Base-by-base conservation (phyloP, 2,888 invertebrate species). In the Tipula lateralis region DNA sequence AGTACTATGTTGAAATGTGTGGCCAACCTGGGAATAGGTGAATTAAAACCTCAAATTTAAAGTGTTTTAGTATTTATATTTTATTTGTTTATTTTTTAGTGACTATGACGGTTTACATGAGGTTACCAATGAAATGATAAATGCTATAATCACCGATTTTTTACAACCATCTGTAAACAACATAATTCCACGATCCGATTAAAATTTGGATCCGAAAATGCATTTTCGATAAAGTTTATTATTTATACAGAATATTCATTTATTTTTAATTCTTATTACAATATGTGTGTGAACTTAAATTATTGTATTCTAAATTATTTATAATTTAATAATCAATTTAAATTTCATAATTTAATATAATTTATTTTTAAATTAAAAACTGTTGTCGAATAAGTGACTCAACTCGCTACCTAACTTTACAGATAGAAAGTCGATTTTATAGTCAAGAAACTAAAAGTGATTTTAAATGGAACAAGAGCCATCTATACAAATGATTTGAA, bases 1-100 rank as follows among this genome's bases (percentile, higher is more conserved):
- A 99, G 91, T 99, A 98, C 91, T 99, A 99, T 91, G 95, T 97
- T 0, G 99, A 99, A 90, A 91, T 97, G 85, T 94, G 96, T 86
- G 94, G 95, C 85, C 89, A 92, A 82, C 94, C 94, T 13, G 91
- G 91, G 19, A 91, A 93, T 87, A 92, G 91, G 93, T 94, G 90
- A 91, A 91, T 91, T 85, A 30, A 29, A 80, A 29, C n/a, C 80
- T 80, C 24, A 80, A 29, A 2, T 3, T 1, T 29, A 29, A n/a
- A n/a, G 3, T 29, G 3, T 29, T n/a, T 44, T 44, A 29, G 80
- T 2, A 29, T 80, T 29, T 30, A n/a, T 81, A 30, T 81, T 29
- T 30, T 2, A 81, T 29, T 81, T 82, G 2, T 19, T 7, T 34
- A 34, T 36, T 19, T 92, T 92, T 39, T 91, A 97, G 96, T 85